Base-by-base conservation (phyloP, 1,140 invertebrate genomes). In the Drosophila melanica region DNA sequence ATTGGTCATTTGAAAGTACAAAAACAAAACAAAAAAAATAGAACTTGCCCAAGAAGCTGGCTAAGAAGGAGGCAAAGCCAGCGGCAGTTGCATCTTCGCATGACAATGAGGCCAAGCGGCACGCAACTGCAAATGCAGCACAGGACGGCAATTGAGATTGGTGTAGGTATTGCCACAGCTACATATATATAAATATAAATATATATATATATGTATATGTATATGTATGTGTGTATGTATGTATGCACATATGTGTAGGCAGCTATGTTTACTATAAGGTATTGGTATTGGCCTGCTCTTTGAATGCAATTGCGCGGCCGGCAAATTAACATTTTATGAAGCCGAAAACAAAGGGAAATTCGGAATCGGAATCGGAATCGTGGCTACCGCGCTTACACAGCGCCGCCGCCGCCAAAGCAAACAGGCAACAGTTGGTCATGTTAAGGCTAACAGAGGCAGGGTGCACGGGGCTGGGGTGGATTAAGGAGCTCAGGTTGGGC, bases 271-370 rank as follows among this genome's bases (percentile, higher is more conserved):
- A 20, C 45, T 23, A 48, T 48, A 48, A 48, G 45, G 45, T 50
- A 20, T 39, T 60, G 37, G 55, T 37, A 27, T 59, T 30, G 51
- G 58, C n/a, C 30, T 60, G 27, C 60, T 63, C 65, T 85, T 86
- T 86, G 64, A 87, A 86, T 86, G 82, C 82, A 86, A 87, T 86
- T 87, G 82, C 84, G 64, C 53, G 53, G 42, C 63, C 82, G 82
- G 84, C 84, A 87, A 87, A 87, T 87, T 87, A 87, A 87, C 84
- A 87, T 87, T 87, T 87, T 87, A 87, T 89, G 84, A 77, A 87
- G 76, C 84, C 79, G 69, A 86, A 87, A 84, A 89, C 79, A 89
- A 89, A 87, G 79, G 84, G 82, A 82, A 89, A 87, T 79, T 81
- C 76, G 82, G 79, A 87, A 89, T 89, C 81, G 78, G 77, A 85